Evolutionary conservation across 2,888 invertebrate species (phyloP).

Genomic region (Cerastis rubricosa): DNA sequence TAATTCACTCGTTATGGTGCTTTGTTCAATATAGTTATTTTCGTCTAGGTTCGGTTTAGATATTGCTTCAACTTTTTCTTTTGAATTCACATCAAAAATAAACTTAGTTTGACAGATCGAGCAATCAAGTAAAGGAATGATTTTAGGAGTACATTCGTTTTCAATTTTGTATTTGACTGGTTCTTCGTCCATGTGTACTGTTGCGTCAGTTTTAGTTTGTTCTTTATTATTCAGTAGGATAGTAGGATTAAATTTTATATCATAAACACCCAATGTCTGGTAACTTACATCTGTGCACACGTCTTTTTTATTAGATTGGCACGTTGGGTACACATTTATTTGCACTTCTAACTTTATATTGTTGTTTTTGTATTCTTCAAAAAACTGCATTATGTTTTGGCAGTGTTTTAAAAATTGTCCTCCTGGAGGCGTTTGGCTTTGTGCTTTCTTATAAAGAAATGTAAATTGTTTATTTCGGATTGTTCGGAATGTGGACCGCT

Average conservation of each 20-base stretch:
- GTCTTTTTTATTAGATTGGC: constrained; percentile 58
- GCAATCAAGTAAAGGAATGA: constrained; percentile 80
- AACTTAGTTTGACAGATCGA: constrained; percentile 78
- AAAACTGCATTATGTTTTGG: constrained; percentile 75
- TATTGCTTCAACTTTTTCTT: constrained; percentile 52
- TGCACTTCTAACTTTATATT: constrained; percentile 80
- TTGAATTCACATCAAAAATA: constrained; percentile 69
- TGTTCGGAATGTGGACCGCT: constrained; percentile 35
- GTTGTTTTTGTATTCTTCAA: constrained; percentile 71
- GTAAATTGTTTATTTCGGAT: constrained; percentile 70
- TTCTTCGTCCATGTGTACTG: constrained; percentile 31
- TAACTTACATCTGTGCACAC: constrained; percentile 50
- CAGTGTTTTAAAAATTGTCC: constrained; percentile 71
- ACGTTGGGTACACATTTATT: constrained; percentile 75
- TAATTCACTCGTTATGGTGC: constrained; percentile 66
- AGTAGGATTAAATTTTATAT: constrained; percentile 44
- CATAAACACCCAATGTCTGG: constrained; percentile 31
- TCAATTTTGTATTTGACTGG: constrained; percentile 21
- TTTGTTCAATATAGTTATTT: constrained; percentile 49
- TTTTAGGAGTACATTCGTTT: constrained; percentile 63
- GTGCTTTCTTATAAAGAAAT: constrained; percentile 68
- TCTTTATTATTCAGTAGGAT: constrained; percentile 42
- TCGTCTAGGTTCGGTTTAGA: constrained; percentile 18
- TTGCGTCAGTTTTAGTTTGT: constrained; percentile 26
- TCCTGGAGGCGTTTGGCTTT: constrained; percentile 52